A percentile compares a stretch with the other conserved stretches of the same genome.
These are phyloP conservation scores for Perca flavescens DNA, from an alignment of 2,113 vertebrate genomes.

Conservation along the genomic window DNA sequence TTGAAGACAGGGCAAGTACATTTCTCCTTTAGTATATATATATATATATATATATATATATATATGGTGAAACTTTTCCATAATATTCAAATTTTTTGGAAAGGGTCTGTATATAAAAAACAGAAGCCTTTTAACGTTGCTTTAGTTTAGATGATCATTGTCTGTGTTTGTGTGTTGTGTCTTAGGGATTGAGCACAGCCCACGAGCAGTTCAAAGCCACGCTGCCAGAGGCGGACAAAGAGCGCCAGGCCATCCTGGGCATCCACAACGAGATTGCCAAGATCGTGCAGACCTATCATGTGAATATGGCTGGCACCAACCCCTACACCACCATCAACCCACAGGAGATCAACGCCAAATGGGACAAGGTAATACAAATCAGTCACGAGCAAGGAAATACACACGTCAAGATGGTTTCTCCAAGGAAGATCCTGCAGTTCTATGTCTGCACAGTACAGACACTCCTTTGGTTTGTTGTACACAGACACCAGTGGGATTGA, in stretches of 20 bases:
- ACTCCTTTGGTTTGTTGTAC: background rate
- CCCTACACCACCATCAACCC: conserved; percentile 97
- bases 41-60: too few relatives aligned
- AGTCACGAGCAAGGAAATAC: background rate
- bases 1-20: background rate
- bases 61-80: too few relatives aligned
- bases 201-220: conserved; percentile 99
- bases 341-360: conserved; percentile 96
- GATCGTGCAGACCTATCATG: conserved; percentile 98
- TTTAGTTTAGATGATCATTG: background rate
- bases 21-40: too few relatives aligned
- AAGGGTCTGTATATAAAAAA: too few relatives aligned
- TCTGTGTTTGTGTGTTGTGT: conserved; percentile 11
- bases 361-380: conserved; percentile 90
- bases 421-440: background rate
- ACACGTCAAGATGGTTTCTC: background rate
- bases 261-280: conserved; percentile 98
- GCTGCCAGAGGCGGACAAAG: conserved; percentile 96
- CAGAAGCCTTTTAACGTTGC: background rate
- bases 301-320: conserved; percentile 96
- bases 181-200: conserved; percentile 94
- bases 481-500: background rate
- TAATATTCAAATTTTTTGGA: too few relatives aligned
- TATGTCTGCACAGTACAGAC: background rate
- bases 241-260: conserved; percentile 94